phyloP scores from a whole-genome alignment of 2,888 invertebrate genomes.

The Acanthosoma haemorrhoidale region DNA sequence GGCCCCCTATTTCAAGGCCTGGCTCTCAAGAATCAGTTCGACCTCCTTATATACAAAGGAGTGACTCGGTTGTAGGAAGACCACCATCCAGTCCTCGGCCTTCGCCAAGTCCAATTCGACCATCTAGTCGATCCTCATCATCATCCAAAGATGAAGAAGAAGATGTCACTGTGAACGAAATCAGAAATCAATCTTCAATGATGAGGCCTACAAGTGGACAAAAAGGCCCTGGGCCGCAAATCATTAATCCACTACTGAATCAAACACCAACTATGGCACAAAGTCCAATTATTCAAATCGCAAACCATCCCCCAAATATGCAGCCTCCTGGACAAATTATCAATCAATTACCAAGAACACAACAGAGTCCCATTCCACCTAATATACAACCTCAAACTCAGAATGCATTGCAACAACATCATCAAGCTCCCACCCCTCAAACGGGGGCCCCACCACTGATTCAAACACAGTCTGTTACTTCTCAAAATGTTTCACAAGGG shows the following conservation, averaged over 20 bases:
- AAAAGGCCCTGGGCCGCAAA: background rate
- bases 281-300: background rate
- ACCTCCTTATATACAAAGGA: conserved; percentile 29
- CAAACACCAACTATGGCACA: background rate
- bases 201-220: background rate
- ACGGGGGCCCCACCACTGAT: background rate
- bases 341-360: background rate
- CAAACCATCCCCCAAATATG: background rate
- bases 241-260: background rate
- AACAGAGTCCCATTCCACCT: background rate
- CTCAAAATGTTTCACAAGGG: background rate
- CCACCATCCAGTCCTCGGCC: conserved; percentile 15
- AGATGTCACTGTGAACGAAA: background rate
- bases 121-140: background rate
- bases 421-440: background rate
- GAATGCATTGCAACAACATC: background rate
- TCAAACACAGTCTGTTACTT: background rate
- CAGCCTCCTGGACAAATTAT: background rate
- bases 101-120: background rate
- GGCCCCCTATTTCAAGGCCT: conserved; percentile 16
- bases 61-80: conserved; percentile 22
- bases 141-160: conserved; percentile 14
- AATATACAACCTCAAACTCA: conserved; percentile 2
- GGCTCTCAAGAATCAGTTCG: conserved; percentile 21
- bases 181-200: background rate